Evolutionary conservation across 2,797 vertebrate genomes (phyloP).

Genomic region (Ctenopoma multispine): DNA sequence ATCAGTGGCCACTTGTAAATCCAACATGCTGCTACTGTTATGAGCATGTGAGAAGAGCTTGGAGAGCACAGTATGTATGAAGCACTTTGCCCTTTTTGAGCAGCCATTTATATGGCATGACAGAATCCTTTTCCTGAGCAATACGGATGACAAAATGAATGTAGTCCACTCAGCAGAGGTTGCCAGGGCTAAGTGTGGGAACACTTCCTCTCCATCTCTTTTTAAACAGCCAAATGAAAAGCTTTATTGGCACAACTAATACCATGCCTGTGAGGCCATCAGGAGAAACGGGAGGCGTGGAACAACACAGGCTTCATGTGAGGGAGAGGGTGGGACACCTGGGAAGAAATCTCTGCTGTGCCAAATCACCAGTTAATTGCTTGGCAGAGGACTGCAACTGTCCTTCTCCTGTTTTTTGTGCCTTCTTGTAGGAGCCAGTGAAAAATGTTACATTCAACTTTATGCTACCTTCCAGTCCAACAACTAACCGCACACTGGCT

Average conservation of each 20-base stretch:
- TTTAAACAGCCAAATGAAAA: slow-evolving; percentile 84
- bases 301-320: slow-evolving; percentile 82
- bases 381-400: slow-evolving; percentile 73
- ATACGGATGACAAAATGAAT: slow-evolving; percentile 70
- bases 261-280: slow-evolving; percentile 81
- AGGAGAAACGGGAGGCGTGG: slow-evolving; percentile 77
- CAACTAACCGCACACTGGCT: slow-evolving; percentile 55
- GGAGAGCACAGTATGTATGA: slow-evolving; percentile 36
- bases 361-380: slow-evolving; percentile 83
- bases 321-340: slow-evolving; percentile 75
- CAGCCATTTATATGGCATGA: slow-evolving; percentile 69
- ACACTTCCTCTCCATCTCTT: slow-evolving; percentile 82
- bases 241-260: slow-evolving; percentile 81
- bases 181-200: slow-evolving; percentile 78
- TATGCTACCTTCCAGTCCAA: slow-evolving; percentile 62
- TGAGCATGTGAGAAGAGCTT: slow-evolving; percentile 37
- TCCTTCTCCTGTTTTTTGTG: slow-evolving; percentile 64
- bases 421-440: slow-evolving; percentile 57
- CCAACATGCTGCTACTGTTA: slow-evolving; percentile 57
- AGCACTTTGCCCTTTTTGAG: slow-evolving; percentile 55
- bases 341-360: slow-evolving; percentile 74
- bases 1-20: slow-evolving; percentile 68
- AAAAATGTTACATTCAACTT: slow-evolving; percentile 68
- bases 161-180: slow-evolving; percentile 73
- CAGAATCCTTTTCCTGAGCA: slow-evolving; percentile 66